Conservation (phyloP, 37 sponge, comb jelly and placozoan genomes). For the Diacarnus erythraeanus region DNA sequence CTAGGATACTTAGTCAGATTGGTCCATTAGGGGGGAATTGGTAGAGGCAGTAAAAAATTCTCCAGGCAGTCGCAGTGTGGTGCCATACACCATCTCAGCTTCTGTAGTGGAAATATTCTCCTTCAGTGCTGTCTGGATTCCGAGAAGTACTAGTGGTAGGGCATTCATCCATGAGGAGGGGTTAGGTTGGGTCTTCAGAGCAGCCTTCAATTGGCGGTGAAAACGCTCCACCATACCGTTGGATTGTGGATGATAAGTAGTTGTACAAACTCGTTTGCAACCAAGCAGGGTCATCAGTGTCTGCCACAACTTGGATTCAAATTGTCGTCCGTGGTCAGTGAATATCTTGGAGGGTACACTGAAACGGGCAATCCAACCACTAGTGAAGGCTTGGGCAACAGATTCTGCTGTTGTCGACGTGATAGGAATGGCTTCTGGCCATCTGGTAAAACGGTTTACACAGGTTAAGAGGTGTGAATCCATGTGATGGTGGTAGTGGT, state of each 20-base stretch:
- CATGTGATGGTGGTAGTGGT: slow-evolving; percentile 59
- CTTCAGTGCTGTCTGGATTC: slow-evolving; percentile 57
- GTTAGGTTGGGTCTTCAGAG: slow-evolving; percentile 3
- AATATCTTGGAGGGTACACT: neutral
- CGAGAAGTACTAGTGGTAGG: too few relatives aligned
- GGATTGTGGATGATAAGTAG: slow-evolving; percentile 53
- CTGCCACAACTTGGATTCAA: neutral
- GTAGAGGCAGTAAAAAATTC: slow-evolving; percentile 47
- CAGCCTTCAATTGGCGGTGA: slow-evolving; percentile 56
- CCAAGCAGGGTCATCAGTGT: slow-evolving; percentile 31
- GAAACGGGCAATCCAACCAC: neutral
- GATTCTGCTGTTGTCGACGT: slow-evolving; percentile 50
- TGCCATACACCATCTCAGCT: slow-evolving; percentile 78
- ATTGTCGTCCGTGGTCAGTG: neutral
- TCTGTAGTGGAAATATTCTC: slow-evolving; percentile 51
- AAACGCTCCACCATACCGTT: slow-evolving; percentile 61
- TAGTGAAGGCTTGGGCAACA: slow-evolving; percentile 52
- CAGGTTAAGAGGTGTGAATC: slow-evolving; percentile 56
- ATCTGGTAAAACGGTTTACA: slow-evolving; percentile 47
- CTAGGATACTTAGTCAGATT: slow-evolving; percentile 20
- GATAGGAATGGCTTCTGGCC: slow-evolving; percentile 65
- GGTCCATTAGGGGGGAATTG: slow-evolving; percentile 28
- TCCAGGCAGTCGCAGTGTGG: slow-evolving; percentile 70
- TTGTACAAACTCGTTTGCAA: slow-evolving; percentile 41
- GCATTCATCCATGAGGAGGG: too few relatives aligned